phyloP scores from a whole-genome alignment of 2,888 invertebrate species.

The Glaucopsyche alexis region DNA sequence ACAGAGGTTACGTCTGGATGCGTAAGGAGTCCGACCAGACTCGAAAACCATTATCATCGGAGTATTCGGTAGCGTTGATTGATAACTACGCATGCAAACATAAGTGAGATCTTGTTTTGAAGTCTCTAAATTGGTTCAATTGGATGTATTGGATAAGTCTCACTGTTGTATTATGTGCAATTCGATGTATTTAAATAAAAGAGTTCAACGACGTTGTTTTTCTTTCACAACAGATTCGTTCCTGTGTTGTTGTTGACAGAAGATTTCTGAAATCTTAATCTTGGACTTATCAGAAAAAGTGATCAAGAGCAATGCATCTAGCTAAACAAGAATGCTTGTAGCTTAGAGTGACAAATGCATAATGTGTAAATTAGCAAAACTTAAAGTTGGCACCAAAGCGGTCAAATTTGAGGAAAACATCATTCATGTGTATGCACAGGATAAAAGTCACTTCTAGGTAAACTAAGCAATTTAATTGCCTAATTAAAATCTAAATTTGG shows the following conservation, averaged over 20 bases:
- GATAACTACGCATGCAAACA: neutral
- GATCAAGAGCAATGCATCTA: slow-evolving; percentile 8
- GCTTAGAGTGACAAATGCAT: too few relatives aligned
- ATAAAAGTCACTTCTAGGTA: too few relatives aligned
- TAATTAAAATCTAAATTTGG: too few relatives aligned
- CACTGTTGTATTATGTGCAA: neutral
- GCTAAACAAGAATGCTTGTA: too few relatives aligned
- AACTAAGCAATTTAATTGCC: too few relatives aligned
- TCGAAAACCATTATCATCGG: neutral
- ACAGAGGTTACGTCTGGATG: neutral
- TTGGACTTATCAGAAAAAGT: slow-evolving; percentile 4
- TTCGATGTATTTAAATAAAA: neutral
- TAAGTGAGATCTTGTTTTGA: neutral
- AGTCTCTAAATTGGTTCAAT: slow-evolving; percentile 20
- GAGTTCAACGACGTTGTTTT: neutral
- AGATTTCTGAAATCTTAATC: neutral
- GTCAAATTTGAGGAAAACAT: too few relatives aligned
- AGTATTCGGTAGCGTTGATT: neutral
- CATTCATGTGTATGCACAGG: too few relatives aligned
- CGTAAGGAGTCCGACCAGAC: neutral
- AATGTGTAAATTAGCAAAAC: too few relatives aligned
- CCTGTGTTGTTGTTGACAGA: neutral
- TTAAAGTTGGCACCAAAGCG: too few relatives aligned
- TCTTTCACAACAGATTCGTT: neutral
- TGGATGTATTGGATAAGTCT: neutral